Conservation (phyloP, 2,797 vertebrate genomes). For the Delichon dasypus region DNA sequence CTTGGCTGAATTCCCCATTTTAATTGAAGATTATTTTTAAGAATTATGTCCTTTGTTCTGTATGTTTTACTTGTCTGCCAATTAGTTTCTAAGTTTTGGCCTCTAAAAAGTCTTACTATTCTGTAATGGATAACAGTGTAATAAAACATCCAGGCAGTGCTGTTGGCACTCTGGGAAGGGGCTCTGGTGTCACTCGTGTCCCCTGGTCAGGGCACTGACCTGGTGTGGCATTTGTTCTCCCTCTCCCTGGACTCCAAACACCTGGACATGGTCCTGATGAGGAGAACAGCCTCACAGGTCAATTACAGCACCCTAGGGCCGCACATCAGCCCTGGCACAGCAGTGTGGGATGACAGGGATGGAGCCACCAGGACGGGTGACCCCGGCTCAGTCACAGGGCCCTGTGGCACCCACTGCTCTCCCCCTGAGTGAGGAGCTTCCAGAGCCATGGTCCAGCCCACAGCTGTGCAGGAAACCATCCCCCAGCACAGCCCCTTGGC, state of each 20-base stretch:
- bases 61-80: background rate
- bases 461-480: fast-evolving
- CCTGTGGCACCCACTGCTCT: background rate
- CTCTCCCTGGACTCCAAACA: fast-evolving
- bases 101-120: background rate
- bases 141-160: background rate
- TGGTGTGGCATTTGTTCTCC: background rate
- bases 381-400: background rate
- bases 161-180: fast-evolving
- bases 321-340: background rate
- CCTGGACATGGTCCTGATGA: fast-evolving
- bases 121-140: background rate
- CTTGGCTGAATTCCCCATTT: background rate
- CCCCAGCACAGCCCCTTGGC: background rate
- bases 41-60: background rate
- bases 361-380: background rate
- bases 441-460: fast-evolving
- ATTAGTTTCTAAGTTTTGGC: background rate
- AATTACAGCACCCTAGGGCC: background rate
- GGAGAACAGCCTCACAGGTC: background rate
- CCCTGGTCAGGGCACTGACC: fast-evolving
- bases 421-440: background rate
- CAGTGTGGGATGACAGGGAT: background rate
- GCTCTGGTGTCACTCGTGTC: fast-evolving
- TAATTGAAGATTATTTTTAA: constrained; percentile 25